These are phyloP conservation scores for Macquaria australasica DNA, from an alignment of 2,113 vertebrate species.

Conservation along the genomic window DNA sequence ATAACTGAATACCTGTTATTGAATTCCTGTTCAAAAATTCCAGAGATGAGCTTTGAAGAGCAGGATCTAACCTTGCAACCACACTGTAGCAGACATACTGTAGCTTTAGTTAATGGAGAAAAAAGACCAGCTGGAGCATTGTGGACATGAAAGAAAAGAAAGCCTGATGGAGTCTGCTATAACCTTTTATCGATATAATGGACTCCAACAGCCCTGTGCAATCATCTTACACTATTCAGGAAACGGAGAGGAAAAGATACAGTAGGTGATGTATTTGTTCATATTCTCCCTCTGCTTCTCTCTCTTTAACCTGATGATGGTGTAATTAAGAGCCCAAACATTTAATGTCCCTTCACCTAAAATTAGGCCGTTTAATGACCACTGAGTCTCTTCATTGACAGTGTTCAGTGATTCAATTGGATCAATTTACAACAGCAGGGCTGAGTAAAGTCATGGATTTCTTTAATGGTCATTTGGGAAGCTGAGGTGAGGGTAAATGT, in stretches of 20 bases:
- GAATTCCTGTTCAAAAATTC: constrained; percentile 37
- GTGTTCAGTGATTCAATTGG: constrained; percentile 25
- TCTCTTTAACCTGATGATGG: constrained; percentile 3
- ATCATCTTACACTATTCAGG: constrained; percentile 34
- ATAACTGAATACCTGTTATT: constrained; percentile 39
- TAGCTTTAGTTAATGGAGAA: constrained; percentile 62
- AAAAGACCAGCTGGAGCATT: constrained; percentile 47
- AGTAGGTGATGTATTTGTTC: constrained; percentile 17
- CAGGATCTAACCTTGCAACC: constrained; percentile 27
- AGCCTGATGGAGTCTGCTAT: constrained; percentile 54
- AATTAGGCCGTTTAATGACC: constrained; percentile 44
- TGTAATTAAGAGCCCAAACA: constrained; percentile 39
- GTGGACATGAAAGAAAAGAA: constrained; percentile 40
- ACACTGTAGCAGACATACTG: constrained; percentile 29
- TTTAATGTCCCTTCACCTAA: constrained; percentile 17
- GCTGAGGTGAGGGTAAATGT: constrained; percentile 32
- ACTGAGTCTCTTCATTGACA: constrained; percentile 31
- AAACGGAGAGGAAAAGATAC: constrained; percentile 15
- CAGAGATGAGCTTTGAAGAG: constrained; percentile 15
- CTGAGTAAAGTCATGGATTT: constrained; percentile 39
- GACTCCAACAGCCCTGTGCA: constrained; percentile 54
- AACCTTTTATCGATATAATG: constrained; percentile 71
- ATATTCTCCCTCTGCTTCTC: constrained; percentile 1
- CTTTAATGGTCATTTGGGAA: constrained; percentile 44
- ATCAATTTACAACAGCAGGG: constrained; percentile 43